Base-by-base conservation (phyloP, 2,113 vertebrate species). In the Arothron firmamentum region DNA sequence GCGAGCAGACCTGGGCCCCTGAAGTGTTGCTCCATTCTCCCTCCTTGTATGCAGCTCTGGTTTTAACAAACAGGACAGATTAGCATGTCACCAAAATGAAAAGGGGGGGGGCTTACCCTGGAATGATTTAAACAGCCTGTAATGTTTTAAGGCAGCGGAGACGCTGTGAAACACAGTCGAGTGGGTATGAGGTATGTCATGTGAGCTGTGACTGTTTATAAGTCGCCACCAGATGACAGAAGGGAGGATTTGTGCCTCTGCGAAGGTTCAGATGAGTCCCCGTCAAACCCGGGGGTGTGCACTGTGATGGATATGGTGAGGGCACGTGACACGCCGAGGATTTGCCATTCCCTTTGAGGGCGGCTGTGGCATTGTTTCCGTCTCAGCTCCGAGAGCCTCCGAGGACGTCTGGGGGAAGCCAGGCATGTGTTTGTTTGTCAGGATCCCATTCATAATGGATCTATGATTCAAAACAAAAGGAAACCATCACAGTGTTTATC, bases 371-470 rank as follows among this genome's bases (percentile, higher is more conserved):
- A 78, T 82, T 85, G 86, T 86, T 77, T 79, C 69, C 48, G 67
- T 69, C 63, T 74, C 38, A 85, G 81, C 78, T 71, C 19, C 38
- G 50, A 12, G 23, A 75, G 72, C 65, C 84, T 85, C 75, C 34
- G 21, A 86, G 82, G 81, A 82, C 47, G 47, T 72, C 62, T 60
- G 48, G 59, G 61, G 70, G 74, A 75, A 74, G 72, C 61, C 80
- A 74, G 80, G 60, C 84, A 72, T 82, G 80, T 75, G 80, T 82
- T 87, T 89, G 83, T 89, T 86, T 82, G 83, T 83, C 78, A 78
- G 68, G 71, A 70, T 70, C 59, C 76, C 76, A 80, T 87, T 86
- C 75, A 83, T 82, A 78, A 83, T 70, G 64, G 80, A 81, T 75
- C 70, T 58, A 48, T 62, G 72, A 84, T 85, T 78, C 78, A 70